phyloP scores from a whole-genome alignment of 2,113 vertebrate genomes.

The Brevimyrus niger region DNA sequence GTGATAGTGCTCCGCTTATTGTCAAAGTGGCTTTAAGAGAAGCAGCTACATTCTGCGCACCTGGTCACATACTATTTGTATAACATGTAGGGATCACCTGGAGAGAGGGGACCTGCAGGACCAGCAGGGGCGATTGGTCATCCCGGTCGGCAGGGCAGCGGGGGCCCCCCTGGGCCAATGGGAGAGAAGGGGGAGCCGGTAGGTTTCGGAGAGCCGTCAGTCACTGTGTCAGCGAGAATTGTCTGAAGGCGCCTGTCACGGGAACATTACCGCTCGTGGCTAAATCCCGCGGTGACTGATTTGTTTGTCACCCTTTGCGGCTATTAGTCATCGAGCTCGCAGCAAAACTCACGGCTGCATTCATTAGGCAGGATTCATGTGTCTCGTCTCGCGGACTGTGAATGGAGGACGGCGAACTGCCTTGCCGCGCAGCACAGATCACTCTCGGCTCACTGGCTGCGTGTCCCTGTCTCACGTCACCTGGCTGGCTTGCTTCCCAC shows the following conservation, averaged over 20 bases:
- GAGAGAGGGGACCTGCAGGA: constrained; percentile 77
- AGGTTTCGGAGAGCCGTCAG: constrained; percentile 43
- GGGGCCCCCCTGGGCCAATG: constrained; percentile 68
- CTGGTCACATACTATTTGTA: constrained; percentile 20
- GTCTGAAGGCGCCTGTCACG: not conserved
- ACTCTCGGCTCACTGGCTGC: not conserved
- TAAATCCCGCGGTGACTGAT: not conserved
- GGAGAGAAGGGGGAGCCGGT: constrained; percentile 87
- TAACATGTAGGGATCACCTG: constrained; percentile 67
- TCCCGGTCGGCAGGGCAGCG: constrained; percentile 68
- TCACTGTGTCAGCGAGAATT: not conserved
- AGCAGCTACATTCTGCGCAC: not conserved
- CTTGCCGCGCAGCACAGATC: not conserved
- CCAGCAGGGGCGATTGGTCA: constrained; percentile 75
- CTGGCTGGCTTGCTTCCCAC: not conserved
- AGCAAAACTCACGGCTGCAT: not conserved
- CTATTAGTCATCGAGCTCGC: not conserved
- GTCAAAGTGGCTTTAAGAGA: not conserved
- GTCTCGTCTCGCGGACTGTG: not conserved
- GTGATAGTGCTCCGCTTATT: not conserved
- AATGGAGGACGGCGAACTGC: not conserved
- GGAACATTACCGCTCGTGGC: not conserved
- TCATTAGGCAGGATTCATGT: not conserved
- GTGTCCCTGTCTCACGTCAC: not conserved
- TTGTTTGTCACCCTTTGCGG: not conserved